Percentiles rank a stretch among this genome's conserved stretches.
These are phyloP conservation scores for Poeciliopsis prolifica DNA, from an alignment of 2,113 vertebrate species.

Conservation along the genomic window DNA sequence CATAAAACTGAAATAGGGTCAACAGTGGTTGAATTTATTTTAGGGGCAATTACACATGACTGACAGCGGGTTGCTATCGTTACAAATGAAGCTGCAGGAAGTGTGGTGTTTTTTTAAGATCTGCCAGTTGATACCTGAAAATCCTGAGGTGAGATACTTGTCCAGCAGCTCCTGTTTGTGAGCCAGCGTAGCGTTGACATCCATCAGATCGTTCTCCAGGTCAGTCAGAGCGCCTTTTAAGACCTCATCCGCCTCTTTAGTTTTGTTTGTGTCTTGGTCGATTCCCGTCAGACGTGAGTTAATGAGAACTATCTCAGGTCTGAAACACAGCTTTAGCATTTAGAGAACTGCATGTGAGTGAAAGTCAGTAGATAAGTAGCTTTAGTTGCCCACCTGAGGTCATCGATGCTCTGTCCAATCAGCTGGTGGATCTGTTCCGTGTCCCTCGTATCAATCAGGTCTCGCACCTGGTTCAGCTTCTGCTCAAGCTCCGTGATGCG, in stretches of 20 bases:
- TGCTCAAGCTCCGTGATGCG: conserved; percentile 79
- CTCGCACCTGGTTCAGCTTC: conserved; percentile 68
- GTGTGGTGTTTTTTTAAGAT: not conserved
- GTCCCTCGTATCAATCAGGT: conserved; percentile 63
- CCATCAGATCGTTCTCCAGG: conserved; percentile 61
- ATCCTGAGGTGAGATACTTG: conserved; percentile 65
- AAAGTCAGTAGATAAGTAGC: not conserved
- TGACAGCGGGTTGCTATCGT: no score
- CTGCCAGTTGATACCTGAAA: conserved; percentile 71
- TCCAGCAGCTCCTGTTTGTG: conserved; percentile 64
- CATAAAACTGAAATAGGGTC: no score
- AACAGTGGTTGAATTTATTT: no score
- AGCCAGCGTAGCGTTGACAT: conserved; percentile 77
- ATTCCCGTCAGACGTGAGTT: conserved; percentile 70
- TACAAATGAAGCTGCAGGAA: no score
- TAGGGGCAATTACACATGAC: no score
- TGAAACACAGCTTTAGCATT: conserved; percentile 31
- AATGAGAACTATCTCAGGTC: conserved; percentile 73
- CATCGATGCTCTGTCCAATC: conserved; percentile 76
- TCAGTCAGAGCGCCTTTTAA: conserved; percentile 56
- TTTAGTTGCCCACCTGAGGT: conserved; percentile 72
- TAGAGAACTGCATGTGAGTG: not conserved
- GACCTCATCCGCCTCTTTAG: conserved; percentile 28
- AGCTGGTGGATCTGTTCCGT: conserved; percentile 61
- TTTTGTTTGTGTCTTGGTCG: conserved; percentile 63